Conservation (phyloP, 2,888 invertebrate genomes). For the Spilosoma lubricipeda region DNA sequence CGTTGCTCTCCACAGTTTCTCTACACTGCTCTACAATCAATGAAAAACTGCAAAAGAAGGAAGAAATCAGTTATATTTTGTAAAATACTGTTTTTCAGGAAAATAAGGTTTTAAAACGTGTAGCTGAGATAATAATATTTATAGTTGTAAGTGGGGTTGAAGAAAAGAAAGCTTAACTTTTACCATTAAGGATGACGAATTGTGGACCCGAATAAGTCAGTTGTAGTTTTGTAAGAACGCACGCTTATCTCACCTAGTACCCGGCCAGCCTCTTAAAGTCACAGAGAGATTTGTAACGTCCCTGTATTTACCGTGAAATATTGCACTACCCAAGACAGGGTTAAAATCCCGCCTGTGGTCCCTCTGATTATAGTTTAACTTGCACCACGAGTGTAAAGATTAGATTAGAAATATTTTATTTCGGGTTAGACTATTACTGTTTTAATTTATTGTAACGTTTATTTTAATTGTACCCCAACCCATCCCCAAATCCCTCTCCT, state of each 20-base stretch:
- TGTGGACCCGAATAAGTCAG: constrained; percentile 24
- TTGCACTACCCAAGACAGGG: constrained; percentile 36
- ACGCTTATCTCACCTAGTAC: constrained; percentile 42
- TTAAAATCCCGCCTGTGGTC: constrained; percentile 34
- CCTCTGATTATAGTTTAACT: constrained; percentile 41
- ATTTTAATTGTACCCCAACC: too few species aligned
- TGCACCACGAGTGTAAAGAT: constrained; percentile 12
- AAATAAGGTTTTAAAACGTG: neutral
- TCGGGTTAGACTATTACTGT: neutral
- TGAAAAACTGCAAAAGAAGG: too few species aligned
- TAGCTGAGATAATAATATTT: neutral
- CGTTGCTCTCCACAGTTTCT: too few species aligned
- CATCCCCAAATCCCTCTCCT: too few species aligned
- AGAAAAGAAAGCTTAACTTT: constrained; percentile 8
- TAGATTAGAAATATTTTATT: neutral
- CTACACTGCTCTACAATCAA: too few species aligned
- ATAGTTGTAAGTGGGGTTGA: neutral
- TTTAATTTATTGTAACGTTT: too few species aligned
- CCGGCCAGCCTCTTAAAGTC: constrained; percentile 47
- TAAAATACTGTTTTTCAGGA: too few species aligned
- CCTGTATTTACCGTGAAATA: constrained; percentile 41
- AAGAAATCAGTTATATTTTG: too few species aligned
- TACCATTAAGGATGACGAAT: constrained; percentile 40
- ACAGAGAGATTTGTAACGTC: constrained; percentile 43
- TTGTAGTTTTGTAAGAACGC: constrained; percentile 34